Base-by-base conservation (phyloP, 2,113 vertebrate genomes). In the Coturnix japonica region DNA sequence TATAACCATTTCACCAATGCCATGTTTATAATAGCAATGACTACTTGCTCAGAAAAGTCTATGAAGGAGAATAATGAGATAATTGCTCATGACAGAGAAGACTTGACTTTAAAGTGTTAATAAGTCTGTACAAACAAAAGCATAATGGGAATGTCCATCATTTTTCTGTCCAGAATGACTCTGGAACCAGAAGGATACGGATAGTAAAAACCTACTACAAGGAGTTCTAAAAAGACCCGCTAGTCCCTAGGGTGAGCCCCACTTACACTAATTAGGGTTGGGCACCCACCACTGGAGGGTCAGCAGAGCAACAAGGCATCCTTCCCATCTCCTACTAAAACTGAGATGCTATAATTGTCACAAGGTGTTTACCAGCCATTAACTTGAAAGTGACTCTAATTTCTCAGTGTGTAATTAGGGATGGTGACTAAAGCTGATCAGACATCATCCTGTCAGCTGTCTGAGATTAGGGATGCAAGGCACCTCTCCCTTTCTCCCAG, bases 331-430 rank as follows among this genome's bases (percentile, higher is more conserved):
- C n/a, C 30, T 91, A 69, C 53, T 13, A 39, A 72, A 91, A 86
- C 16, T 22, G 12, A 41, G 51, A 30, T 7, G 10, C 53, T 31
- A 7, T 31, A 96, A 85, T 88, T 51, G 26, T 37, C 80, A 60
- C 37, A 84, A 94, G 83, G 75, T 97, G 81, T 95, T 97, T 97
- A 92, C 69, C 95, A 96, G 96, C 85, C 88, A 94, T 96, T 95
- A 96, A 70, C 87, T 92, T 94, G 72, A 87, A 91, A 96, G 83
- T 59, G 74, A 53, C 83, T 95, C 17, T 96, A 94, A 96, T 97
- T 97, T 92, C 93, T 96, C 79, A 95, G 89, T 20, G 16, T 95
- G 87, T 85, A 95, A 97, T 97, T 97, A 97, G 96, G 67, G 4
- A 39, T 9, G 57, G 93, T 95, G 93, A 95, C 91, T 96, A 85